phyloP scores from a whole-genome alignment of 2,888 invertebrate species.

The Pyrocoelia pectoralis region DNA sequence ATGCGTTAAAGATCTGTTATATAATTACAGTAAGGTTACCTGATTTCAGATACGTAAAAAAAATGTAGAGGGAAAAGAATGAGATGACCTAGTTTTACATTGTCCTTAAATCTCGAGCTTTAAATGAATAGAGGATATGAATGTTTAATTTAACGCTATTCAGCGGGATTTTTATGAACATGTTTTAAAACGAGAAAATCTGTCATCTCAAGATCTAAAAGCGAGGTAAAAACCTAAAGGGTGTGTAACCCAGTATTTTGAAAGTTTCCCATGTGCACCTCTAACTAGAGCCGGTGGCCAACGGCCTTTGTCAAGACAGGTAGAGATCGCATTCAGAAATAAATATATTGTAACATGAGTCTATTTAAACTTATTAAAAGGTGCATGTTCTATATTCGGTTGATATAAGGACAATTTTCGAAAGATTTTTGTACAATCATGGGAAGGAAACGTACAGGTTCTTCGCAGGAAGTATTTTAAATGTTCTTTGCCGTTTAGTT shows the following conservation, averaged over 20 bases:
- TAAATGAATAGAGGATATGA: slow-evolving; percentile 21
- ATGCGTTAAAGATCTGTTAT: not conserved
- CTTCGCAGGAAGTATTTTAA: slow-evolving; percentile 42
- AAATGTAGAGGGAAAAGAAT: too few species aligned
- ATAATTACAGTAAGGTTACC: not conserved
- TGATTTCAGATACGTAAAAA: too few species aligned
- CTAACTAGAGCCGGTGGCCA: slow-evolving; percentile 35
- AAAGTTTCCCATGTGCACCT: slow-evolving; percentile 37
- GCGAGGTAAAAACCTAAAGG: slow-evolving; percentile 35
- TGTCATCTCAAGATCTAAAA: slow-evolving; percentile 35
- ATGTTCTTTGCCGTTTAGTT: slow-evolving; percentile 31
- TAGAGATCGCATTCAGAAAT: slow-evolving; percentile 40
- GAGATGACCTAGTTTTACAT: too few species aligned
- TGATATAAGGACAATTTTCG: slow-evolving; percentile 37
- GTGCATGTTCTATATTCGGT: slow-evolving; percentile 29
- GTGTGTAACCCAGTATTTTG: slow-evolving; percentile 39
- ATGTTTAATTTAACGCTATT: slow-evolving; percentile 29
- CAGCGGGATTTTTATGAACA: slow-evolving; percentile 31
- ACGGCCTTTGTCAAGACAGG: slow-evolving; percentile 38
- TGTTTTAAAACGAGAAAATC: slow-evolving; percentile 33
- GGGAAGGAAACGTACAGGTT: slow-evolving; percentile 44
- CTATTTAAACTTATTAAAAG: slow-evolving; percentile 35
- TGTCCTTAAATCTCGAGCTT: too few species aligned
- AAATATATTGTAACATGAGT: slow-evolving; percentile 39
- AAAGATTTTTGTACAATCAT: slow-evolving; percentile 19